Evolutionary conservation across 1,140 invertebrate genomes (phyloP), one percentile per base, ranked within the genome.

Genomic region (Lucilia cuprina): DNA sequence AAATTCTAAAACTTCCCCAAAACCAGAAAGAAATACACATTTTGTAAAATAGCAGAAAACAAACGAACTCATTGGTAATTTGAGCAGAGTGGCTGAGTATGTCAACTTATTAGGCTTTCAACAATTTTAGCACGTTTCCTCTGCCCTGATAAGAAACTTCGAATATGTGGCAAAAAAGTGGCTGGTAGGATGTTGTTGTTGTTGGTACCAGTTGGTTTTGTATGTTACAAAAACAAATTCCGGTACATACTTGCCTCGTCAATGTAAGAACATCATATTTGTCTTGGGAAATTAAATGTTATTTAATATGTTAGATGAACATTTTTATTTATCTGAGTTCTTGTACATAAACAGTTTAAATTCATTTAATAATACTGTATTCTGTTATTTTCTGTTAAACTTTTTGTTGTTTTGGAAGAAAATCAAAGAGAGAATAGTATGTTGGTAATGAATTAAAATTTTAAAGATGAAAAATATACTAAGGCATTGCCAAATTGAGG

Each of bases 201-300:
- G n/a, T 35, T 19, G 35, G 34, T 14, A 25, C 41, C 19, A 30
- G 70, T 34, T 21, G 9, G 14, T n/a, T 5, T 41, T 47, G 75
- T 78, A 41, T 47, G 75, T 60, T 60, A 8, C 14, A 60, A 55
- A 55, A n/a, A n/a, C 55, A 17, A 60, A 60, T 60, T 17, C 41
- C 7, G 41, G 41, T 41, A 41, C 41, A 41, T 41, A 41, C 21
- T 21, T 21, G 19, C 19, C n/a, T 80, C 77, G n/a, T 49, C 8
- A 80, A 80, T 80, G 41, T 80, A 13, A 78, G 34, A 47, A 80
- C n/a, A 80, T 80, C 41, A 49, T 19, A 80, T 80, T 80, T 80
- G 77, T 49, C 19, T 49, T 80, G 19, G 41, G 77, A 50, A 80
- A 80, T 80, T 80, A 80, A 80, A 80, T 80, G 77, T 80, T 80